These are phyloP conservation scores for Pterophyllum scalare DNA, from an alignment of 2,113 vertebrate species.

Conservation along the genomic window DNA sequence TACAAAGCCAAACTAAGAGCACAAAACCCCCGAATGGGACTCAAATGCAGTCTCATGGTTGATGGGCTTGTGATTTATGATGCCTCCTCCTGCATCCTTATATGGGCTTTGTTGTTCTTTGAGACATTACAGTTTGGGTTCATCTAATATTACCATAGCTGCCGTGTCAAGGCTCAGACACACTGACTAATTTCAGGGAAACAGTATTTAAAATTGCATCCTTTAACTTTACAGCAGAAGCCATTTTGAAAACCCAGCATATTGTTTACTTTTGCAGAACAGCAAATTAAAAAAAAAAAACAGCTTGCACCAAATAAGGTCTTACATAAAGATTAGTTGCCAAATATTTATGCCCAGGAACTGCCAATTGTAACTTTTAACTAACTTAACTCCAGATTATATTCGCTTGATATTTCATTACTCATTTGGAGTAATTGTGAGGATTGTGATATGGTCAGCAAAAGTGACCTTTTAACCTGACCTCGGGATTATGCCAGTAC, in stretches of 20 bases:
- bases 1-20: not conserved
- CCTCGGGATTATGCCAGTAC: not conserved
- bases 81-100: not conserved
- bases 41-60: not conserved
- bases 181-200: no score
- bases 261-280: no score
- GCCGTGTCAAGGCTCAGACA: not conserved
- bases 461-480: not conserved
- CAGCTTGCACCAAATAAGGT: not conserved
- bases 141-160: not conserved
- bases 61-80: not conserved
- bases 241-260: no score
- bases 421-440: not conserved
- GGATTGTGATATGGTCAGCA: not conserved
- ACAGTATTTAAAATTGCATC: no score
- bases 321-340: not conserved
- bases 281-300: not conserved
- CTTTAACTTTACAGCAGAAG: no score
- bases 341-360: not conserved
- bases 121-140: not conserved
- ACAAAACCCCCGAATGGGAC: not conserved
- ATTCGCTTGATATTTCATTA: not conserved
- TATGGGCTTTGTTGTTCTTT: not conserved
- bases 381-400: not conserved
- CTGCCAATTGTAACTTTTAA: not conserved